Evolutionary conservation across 2,888 invertebrate species (phyloP).

Genomic region (Leucania comma): DNA sequence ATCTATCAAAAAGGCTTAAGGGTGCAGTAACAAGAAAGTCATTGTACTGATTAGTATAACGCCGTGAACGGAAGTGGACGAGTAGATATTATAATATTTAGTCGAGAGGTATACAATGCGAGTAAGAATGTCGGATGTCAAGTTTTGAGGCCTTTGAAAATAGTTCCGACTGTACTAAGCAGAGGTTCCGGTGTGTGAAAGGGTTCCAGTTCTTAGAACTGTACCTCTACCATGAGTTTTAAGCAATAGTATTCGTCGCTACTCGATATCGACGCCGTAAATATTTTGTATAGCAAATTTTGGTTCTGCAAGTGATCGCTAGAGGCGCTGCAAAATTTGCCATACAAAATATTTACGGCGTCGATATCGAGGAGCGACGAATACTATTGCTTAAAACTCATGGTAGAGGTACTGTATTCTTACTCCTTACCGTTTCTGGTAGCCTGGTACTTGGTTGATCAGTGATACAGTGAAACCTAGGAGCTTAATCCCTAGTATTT

Average conservation of each 20-base stretch:
- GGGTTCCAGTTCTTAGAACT: slow-evolving; percentile 30
- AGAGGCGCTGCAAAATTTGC: too few relatives aligned
- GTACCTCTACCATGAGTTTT: too few relatives aligned
- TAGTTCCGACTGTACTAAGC: slow-evolving; percentile 26
- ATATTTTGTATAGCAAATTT: too few relatives aligned
- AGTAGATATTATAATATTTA: slow-evolving; percentile 72
- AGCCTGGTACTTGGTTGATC: slow-evolving; percentile 2
- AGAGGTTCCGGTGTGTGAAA: slow-evolving; percentile 19
- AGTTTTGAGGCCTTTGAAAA: slow-evolving; percentile 35
- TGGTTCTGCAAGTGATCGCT: too few relatives aligned
- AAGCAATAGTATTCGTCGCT: too few relatives aligned
- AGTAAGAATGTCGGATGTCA: slow-evolving; percentile 75
- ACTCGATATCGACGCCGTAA: too few relatives aligned
- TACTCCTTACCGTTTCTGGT: background rate
- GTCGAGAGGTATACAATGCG: slow-evolving; percentile 75
- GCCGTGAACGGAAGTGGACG: slow-evolving; percentile 81
- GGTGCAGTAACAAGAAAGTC: slow-evolving; percentile 71
- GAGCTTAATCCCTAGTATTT: background rate
- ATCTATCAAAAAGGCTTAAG: slow-evolving; percentile 69
- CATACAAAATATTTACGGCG: too few relatives aligned
- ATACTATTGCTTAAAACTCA: too few relatives aligned
- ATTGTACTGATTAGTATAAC: slow-evolving; percentile 82
- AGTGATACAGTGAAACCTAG: background rate
- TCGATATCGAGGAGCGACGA: too few relatives aligned
- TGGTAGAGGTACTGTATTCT: too few relatives aligned